Evolutionary conservation across 2,797 vertebrate species (phyloP).

Genomic region (Betta splendens): DNA sequence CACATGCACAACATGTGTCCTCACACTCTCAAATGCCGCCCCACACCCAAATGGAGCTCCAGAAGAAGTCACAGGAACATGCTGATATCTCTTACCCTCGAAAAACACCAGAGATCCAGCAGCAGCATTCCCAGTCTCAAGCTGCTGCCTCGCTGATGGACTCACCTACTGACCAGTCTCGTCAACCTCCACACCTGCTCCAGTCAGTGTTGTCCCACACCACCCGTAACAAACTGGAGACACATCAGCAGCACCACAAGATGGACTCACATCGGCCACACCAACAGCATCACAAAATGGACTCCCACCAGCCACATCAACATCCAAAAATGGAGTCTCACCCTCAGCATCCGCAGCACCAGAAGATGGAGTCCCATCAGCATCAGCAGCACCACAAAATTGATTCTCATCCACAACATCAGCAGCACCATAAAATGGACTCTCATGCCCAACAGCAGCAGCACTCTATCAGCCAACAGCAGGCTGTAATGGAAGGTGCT

Average conservation of each 20-base stretch:
- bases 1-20: conserved; percentile 81
- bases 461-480: conserved; percentile 85
- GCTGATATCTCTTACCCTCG: conserved; percentile 82
- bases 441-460: conserved; percentile 75
- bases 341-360: conserved; percentile 69
- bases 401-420: conserved; percentile 60
- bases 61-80: conserved; percentile 87
- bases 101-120: conserved; percentile 82
- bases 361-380: conserved; percentile 65
- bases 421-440: conserved; percentile 71
- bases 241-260: conserved; percentile 74
- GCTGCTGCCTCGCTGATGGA: conserved; percentile 83
- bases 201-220: conserved; percentile 92
- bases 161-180: conserved; percentile 84
- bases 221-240: conserved; percentile 79
- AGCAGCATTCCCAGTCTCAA: conserved; percentile 83
- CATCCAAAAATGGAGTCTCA: conserved; percentile 78
- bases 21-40: conserved; percentile 79
- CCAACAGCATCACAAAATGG: conserved; percentile 72
- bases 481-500: conserved; percentile 84
- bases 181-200: conserved; percentile 78
- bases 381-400: conserved; percentile 70
- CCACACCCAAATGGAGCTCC: conserved; percentile 86
- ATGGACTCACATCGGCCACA: conserved; percentile 76
- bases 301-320: conserved; percentile 66